These are phyloP conservation scores for Thunnus thynnus DNA, from an alignment of 2,113 vertebrate species.

Conservation along the genomic window DNA sequence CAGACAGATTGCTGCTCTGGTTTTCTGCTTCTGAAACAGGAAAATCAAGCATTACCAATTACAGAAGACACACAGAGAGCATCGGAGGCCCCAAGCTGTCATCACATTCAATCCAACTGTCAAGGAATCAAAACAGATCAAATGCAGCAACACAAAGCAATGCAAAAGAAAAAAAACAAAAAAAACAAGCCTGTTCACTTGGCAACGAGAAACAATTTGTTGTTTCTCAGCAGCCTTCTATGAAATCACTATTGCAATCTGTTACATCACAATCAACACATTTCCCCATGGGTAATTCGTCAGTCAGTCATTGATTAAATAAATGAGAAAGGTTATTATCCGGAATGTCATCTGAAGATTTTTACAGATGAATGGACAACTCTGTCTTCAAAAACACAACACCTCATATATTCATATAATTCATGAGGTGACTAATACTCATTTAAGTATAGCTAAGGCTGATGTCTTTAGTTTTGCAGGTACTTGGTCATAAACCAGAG, in stretches of 20 bases:
- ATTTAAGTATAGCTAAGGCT: background rate
- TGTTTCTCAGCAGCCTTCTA: constrained; percentile 44
- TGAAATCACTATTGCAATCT: constrained; percentile 55
- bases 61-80: constrained; percentile 64
- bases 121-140: constrained; percentile 77
- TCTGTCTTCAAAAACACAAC: background rate
- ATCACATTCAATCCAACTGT: constrained; percentile 66
- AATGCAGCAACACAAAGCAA: constrained; percentile 63
- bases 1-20: constrained; percentile 66
- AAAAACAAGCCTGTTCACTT: constrained; percentile 28
- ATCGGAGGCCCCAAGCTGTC: constrained; percentile 63
- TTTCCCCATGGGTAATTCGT: constrained; percentile 2
- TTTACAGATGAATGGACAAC: background rate
- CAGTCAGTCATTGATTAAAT: constrained; percentile 23
- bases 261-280: constrained; percentile 61
- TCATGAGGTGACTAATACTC: background rate
- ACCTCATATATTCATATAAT: background rate
- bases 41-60: constrained; percentile 77
- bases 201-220: constrained; percentile 46
- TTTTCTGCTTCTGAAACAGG: constrained; percentile 61
- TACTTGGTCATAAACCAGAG: too few relatives aligned
- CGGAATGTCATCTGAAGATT: constrained; percentile 5
- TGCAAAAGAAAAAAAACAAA: background rate
- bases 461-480: too few relatives aligned
- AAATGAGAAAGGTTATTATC: constrained; percentile 11